Evolutionary conservation across 1,140 invertebrate genomes (phyloP).

Genomic region (Oncopodura yosiiana): DNA sequence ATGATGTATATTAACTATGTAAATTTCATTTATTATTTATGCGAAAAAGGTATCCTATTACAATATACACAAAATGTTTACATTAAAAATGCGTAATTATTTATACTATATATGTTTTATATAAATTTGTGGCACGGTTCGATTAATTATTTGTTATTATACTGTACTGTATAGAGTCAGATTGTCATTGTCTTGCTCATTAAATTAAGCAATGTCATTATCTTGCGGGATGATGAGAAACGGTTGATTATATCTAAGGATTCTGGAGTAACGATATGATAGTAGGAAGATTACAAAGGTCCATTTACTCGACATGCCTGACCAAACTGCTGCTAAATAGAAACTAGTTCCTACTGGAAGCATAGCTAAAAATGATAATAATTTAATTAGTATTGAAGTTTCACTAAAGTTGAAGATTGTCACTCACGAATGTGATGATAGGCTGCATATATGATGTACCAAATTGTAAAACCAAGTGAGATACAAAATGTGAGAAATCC

Average conservation of each 20-base stretch:
- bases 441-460: conserved; percentile 30
- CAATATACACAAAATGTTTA: neutral
- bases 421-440: conserved; percentile 33
- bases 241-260: conserved; percentile 28
- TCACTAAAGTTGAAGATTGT: neutral
- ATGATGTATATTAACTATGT: no score
- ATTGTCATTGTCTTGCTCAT: neutral
- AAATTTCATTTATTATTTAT: no score
- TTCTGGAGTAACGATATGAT: conserved; percentile 27
- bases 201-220: neutral
- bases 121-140: neutral
- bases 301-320: conserved; percentile 31
- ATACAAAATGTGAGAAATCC: conserved; percentile 25
- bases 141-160: neutral
- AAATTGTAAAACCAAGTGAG: conserved; percentile 29
- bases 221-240: conserved; percentile 32
- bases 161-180: neutral
- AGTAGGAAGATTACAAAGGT: conserved; percentile 19
- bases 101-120: neutral
- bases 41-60: neutral
- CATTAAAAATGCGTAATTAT: neutral
- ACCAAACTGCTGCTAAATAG: conserved; percentile 32
- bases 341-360: conserved; percentile 27
- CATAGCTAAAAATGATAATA: conserved; percentile 23
- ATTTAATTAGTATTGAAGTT: neutral